Base-by-base conservation (phyloP, 2,113 vertebrate species). In the Rhynchopsitta pachyrhyncha region DNA sequence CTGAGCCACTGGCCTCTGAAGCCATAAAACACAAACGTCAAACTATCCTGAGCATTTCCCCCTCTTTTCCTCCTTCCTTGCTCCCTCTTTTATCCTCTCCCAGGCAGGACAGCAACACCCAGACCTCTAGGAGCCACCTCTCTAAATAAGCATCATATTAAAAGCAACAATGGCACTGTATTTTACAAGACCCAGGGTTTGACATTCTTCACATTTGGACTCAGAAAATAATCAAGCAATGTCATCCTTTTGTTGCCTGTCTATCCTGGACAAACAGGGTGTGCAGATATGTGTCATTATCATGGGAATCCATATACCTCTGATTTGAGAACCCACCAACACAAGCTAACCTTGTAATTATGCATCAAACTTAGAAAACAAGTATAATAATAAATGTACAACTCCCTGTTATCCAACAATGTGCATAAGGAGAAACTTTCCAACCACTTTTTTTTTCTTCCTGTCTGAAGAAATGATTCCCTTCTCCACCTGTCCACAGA, bases 401-500 rank as follows among this genome's bases (percentile, higher is more conserved):
- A 49, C 6, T 35, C 23, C 9, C 28, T 24, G 9, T 16, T 46
- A 28, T 2, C 16, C 23, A 66, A 27, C 2, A 5, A 7, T 17
- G 27, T 1, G 4, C n/a, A 42, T 1, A 52, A 52, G 18, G 23
- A 66, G 15, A 31, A 68, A 49, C 28, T 80, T 74, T 84, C 29
- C 16, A 68, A 53, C 4, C 9, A 23, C 22, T 6, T 33, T 25
- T 27, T 74, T 9, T 1, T 3, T 2, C 5, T 9, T 91, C 5
- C 24, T 39, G 4, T n/a, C 62, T 67, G 70, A 91, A 92, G 53
- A 83, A 93, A 66, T 22, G 0, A 82, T 33, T 88, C 52, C 24
- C 2, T 82, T 78, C 49, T 68, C 81, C 97, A 95, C 92, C 95
- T 96, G 94, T 92, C 63, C 67, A 33, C 5, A 18, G 77, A 95